Base-by-base conservation (phyloP, 2,888 invertebrate genomes). In the Plebejus argus region DNA sequence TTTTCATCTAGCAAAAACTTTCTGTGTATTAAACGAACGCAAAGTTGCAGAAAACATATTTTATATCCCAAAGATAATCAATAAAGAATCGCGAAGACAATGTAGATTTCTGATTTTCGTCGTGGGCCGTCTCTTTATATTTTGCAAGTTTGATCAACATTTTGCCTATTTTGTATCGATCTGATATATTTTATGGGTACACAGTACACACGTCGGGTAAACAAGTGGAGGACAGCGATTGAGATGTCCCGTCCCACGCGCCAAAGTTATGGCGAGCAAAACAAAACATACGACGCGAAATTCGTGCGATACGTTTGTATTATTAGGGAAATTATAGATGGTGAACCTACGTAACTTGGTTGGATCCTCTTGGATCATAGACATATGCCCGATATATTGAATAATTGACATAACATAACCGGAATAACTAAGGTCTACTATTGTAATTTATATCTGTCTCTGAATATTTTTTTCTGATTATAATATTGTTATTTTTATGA, bases 181-280 rank as follows among this genome's bases (percentile, higher is more conserved):
- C 79, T 82, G 28, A 66, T 83, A 80, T n/a, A n/a, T n/a, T 89
- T 89, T 90, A 90, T 88, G 87, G 86, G 81, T 84, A 85, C 84
- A 77, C 71, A 84, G n/a, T n/a, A n/a, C n/a, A n/a, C n/a, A n/a
- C n/a, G n/a, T n/a, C 77, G 78, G 72, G 77, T 80, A 79, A 83
- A 86, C 87, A 88, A 84, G 86, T 79, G 72, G 83, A 81, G 83
- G 82, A 90, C 90, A 89, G 85, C 88, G 87, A 91, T 91, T 91
- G 91, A 91, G 90, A 86, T 89, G 91, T 90, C 79, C 81, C 81
- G 81, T 84, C 86, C 88, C 88, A 86, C 85, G 86, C 85, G 81
- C 84, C 81, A 88, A 89, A 85, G 74, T 71, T 39, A 72, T 70
- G n/a, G 78, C 20, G 70, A 83, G 10, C 18, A 53, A 18, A 18